Evolutionary conservation across 2,113 vertebrate genomes (phyloP), one percentile per base, ranked within the genome.

Genomic region (Phocoena phocoena): DNA sequence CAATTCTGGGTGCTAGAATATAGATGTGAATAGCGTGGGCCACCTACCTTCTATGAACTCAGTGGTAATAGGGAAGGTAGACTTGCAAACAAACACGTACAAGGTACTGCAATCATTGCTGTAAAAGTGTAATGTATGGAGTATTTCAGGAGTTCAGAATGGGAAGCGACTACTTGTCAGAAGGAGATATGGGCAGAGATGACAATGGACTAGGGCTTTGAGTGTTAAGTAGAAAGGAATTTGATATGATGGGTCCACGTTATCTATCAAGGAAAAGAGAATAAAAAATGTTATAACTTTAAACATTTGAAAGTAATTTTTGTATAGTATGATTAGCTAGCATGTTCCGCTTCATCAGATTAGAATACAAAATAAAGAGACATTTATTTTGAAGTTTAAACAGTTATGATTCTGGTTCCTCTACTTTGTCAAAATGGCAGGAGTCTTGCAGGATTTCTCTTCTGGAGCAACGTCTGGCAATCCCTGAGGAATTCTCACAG

Each of bases 291-390:
- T 25, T 58, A 38, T 26, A 38, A 23, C 25, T 77, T 92, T 41
- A 95, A 77, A 25, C 81, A 65, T 23, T 94, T 58, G 62, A 58
- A 89, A 91, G 71, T 65, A 92, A 62, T 25, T 92, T 93, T 68
- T 41, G 1, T 62, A 31, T 65, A 60, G 41, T 33, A 31, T 83
- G 20, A 44, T 55, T 53, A 85, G 47, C 25, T 60, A 26, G 0
- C 65, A 68, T 67, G 4, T 60, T 44, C 11, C 5, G 36, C 33
- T 77, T 88, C 53, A 77, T 76, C 7, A 55, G 8, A 74, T 10
- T 80, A 50, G 58, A 81, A 44, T 73, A 60, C 2, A 88, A 88
- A 88, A 50, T 20, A 44, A 58, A 77, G 38, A 79, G 28, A 63
- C 18, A 12, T 41, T 80, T 58, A n/a, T 26, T 96, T n/a, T 88